Evolutionary conservation across 2,797 vertebrate genomes (phyloP).

Genomic region (Gymnothorax javanicus): DNA sequence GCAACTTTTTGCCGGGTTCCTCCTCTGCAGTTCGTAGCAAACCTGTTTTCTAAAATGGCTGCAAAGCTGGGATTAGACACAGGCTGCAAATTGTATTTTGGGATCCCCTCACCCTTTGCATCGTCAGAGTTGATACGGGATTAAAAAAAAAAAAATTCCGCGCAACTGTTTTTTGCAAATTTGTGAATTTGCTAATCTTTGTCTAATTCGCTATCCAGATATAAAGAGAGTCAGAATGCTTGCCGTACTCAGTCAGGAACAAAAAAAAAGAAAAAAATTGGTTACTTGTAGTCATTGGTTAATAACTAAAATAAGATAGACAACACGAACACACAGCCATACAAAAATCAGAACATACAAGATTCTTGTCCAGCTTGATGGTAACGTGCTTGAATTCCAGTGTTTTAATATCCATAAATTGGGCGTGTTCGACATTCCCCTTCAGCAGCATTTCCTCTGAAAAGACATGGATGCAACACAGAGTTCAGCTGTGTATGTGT

Average conservation of each 20-base stretch:
- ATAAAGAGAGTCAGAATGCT: too few relatives aligned
- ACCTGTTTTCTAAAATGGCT: too few relatives aligned
- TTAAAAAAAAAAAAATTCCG: too few relatives aligned
- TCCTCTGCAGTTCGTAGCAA: too few relatives aligned
- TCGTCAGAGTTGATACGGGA: too few relatives aligned
- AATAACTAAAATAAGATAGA: background rate
- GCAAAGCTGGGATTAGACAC: too few relatives aligned
- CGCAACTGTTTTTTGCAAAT: too few relatives aligned
- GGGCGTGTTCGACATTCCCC: slow-evolving; percentile 33
- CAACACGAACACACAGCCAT: background rate
- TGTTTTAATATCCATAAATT: slow-evolving; percentile 31
- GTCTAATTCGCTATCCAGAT: too few relatives aligned
- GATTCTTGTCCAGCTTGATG: slow-evolving; percentile 39
- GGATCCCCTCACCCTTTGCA: too few relatives aligned
- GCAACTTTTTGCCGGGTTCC: too few relatives aligned
- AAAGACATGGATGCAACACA: slow-evolving; percentile 7
- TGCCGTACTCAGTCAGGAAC: background rate
- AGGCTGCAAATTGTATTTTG: too few relatives aligned
- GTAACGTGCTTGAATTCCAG: background rate
- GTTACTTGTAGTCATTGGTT: background rate
- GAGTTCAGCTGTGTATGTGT: background rate
- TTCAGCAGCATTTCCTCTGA: slow-evolving; percentile 47
- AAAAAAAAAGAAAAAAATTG: background rate
- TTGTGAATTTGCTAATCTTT: too few relatives aligned
- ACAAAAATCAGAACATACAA: background rate